Evolutionary conservation across 2,797 vertebrate species (phyloP), one percentile per base, ranked within the genome.

Genomic region (Glossophaga mutica): DNA sequence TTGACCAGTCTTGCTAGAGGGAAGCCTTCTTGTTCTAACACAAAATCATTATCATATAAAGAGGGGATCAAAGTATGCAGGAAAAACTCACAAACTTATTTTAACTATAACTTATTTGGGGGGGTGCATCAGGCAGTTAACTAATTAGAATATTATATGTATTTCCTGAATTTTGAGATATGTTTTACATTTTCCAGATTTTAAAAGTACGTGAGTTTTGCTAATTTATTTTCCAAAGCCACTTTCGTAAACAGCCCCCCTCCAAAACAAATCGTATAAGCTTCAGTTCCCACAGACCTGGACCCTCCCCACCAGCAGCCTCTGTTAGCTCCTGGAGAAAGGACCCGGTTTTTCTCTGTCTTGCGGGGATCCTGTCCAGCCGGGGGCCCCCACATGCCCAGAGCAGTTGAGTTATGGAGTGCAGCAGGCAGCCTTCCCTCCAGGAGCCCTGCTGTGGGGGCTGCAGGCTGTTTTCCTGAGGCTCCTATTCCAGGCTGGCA

Each of bases 1-100:
- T 59, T 34, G 32, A 91, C 92, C 73, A 26, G 0, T 57, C 46
- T 91, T 89, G 44, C 70, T 71, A 15, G 62, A 68, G 32, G 50
- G 74, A 82, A 91, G 86, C 6, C 18, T 82, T 57, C 62, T 81
- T 76, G 2, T 68, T 89, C 83, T 91, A 46, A 32, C 71, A 39
- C 50, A 76, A 94, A 90, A 42, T 92, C 37, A 74, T 86, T 74
- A 52, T 46, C 57, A 44, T 50, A 71, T 90, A 91, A 81, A 91
- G 39, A 83, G 55, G 71, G 19, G 6, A 70, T 82, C 52, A 85
- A 68, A 79, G 44, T 46, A 78, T n/a, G 24, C 24, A 74, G 50
- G 73, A 73, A 91, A 85, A 92, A 73, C 74, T 90, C 55, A 77
- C 42, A 73, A 32, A 74, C 42, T 32, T 16, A 74, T 32, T 46